Percentiles rank a stretch among this genome's conserved stretches.
phyloP scores from a whole-genome alignment of 2,888 invertebrate genomes.

The Nipponacmea schrenckii region DNA sequence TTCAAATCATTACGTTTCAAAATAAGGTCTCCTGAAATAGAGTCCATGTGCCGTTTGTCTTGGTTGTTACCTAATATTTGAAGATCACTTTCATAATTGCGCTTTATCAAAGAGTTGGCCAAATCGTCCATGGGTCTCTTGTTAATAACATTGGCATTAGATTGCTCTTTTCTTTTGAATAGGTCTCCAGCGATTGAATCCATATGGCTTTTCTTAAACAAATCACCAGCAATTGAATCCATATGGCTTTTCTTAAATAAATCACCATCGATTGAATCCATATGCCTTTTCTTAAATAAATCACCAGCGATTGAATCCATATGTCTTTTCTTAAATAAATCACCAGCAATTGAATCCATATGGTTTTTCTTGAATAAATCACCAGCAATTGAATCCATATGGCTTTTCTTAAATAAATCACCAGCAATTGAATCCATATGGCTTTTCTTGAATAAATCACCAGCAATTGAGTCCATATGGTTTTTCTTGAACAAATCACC shows the following conservation, averaged over 20 bases:
- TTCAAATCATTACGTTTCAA: not conserved
- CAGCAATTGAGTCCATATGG: slow-evolving; percentile 9
- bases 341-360: slow-evolving; percentile 8
- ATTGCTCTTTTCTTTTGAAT: not conserved
- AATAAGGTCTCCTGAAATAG: slow-evolving; percentile 8
- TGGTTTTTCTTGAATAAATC: slow-evolving; percentile 12
- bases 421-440: slow-evolving; percentile 18
- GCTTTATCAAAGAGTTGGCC: not conserved
- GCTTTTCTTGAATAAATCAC: slow-evolving; percentile 7
- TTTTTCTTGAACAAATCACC: slow-evolving; percentile 4
- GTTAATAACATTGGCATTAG: not conserved
- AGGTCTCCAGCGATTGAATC: slow-evolving; percentile 1
- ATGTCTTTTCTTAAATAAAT: not conserved
- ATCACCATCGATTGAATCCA: slow-evolving; percentile 19
- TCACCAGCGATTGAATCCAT: slow-evolving; percentile 12
- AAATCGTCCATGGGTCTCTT: not conserved
- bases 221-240: slow-evolving; percentile 18
- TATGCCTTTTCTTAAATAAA: not conserved
- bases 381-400: slow-evolving; percentile 18
- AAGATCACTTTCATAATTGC: not conserved
- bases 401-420: slow-evolving; percentile 16
- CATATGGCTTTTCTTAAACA: slow-evolving; percentile 7
- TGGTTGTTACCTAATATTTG: no score
- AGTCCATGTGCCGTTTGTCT: slow-evolving; percentile 11
- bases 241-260: slow-evolving; percentile 16